Evolutionary conservation across 2,797 vertebrate genomes (phyloP), one percentile per base, ranked within the genome.

Genomic region (Gouania willdenowi): DNA sequence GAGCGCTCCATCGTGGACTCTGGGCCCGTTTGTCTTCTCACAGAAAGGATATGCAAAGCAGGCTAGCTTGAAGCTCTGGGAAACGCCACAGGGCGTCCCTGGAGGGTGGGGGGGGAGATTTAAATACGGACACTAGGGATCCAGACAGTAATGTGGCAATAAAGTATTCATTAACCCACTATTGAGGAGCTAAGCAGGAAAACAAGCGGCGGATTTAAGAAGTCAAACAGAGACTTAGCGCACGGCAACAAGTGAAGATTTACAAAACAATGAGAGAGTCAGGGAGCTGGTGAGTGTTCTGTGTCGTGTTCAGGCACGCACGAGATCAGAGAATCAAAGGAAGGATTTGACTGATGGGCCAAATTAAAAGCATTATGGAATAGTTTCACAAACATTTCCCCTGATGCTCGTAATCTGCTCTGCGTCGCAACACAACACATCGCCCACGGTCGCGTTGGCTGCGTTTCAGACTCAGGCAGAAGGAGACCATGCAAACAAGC

Each of bases 11-110:
- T 68, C 66, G 73, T 53, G 46, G 68, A 86, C 66, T 78, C 66
- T 12, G 14, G 70, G 67, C 61, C 65, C 32, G 77, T 84, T 87
- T 87, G 87, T 86, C 79, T 78, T 69, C 66, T 35, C 49, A 59
- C 54, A 82, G 77, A 87, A 87, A 86, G 72, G 67, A 88, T 87
- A 88, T 87, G 86, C 84, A 86, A 87, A 87, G 79, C 58, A 83
- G 78, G 75, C 69, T 71, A 61, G 61, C 43, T 43, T 40, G 16
- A 81, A 86, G 75, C 83, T 85, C 87, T 89, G 87, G 87, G 87
- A 89, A 88, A 86, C 76, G 40, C 82, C 60, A 68, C 79, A 23
- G 85, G 87, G 81, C 53, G 61, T 79, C 86, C 73, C 71, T 7
- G 1, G n/a, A 18, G 50, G 69, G 61, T 8, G 1, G 6, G 17